Conservation (phyloP, 2,113 vertebrate genomes). For the Aythya baeri region DNA sequence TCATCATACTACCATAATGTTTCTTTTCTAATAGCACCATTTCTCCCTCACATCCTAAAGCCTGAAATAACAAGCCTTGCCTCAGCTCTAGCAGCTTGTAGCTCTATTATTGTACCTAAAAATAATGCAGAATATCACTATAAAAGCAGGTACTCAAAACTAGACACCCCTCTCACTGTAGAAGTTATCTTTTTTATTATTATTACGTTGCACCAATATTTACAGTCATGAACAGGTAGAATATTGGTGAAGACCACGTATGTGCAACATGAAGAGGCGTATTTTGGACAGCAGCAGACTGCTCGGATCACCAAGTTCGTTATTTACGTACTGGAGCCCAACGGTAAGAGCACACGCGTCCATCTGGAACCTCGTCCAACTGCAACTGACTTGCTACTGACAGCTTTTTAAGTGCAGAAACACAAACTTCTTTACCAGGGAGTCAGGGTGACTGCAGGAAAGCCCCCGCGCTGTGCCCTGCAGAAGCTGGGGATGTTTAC, state of each 20-base stretch:
- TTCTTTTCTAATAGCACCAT: fast-evolving
- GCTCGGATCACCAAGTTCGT: background rate
- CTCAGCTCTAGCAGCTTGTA: background rate
- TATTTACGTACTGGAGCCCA: background rate
- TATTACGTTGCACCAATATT: background rate
- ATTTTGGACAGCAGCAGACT: background rate
- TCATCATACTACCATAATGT: background rate
- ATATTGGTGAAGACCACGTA: background rate
- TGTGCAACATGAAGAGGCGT: background rate
- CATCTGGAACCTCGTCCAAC: background rate
- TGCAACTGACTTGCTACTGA: background rate
- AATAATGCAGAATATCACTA: background rate
- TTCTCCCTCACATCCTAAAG: background rate
- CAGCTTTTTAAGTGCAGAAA: background rate
- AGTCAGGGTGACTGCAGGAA: slow-evolving; percentile 22
- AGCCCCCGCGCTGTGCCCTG: slow-evolving; percentile 7
- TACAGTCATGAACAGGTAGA: background rate
- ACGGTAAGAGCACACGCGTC: background rate
- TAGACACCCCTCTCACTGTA: background rate
- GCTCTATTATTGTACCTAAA: background rate
- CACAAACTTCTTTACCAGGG: slow-evolving; percentile 20
- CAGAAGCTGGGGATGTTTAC: slow-evolving; percentile 39
- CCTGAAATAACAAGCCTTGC: background rate
- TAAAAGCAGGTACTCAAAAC: background rate
- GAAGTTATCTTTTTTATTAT: background rate